These are phyloP conservation scores for Octomys mimax DNA, from an alignment of 2,797 vertebrate genomes.

Conservation along the genomic window DNA sequence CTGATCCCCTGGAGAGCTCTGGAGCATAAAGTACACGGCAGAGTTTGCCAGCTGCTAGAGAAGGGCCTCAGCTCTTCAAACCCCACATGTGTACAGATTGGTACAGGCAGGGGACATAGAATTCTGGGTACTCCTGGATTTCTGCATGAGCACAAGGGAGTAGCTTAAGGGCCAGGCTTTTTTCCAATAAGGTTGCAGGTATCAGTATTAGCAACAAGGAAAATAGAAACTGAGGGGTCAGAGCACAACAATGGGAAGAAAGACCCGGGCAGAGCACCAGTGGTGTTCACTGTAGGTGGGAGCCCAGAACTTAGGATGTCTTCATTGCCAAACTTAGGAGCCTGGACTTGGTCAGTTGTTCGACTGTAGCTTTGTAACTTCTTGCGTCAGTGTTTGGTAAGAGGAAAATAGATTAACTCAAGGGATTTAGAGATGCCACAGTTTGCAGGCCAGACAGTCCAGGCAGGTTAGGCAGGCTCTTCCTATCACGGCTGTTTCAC, in stretches of 20 bases:
- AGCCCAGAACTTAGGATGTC: neutral
- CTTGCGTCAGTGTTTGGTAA: neutral
- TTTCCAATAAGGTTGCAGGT: neutral
- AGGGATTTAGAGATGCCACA: neutral
- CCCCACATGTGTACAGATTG: neutral
- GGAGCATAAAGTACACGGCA: neutral
- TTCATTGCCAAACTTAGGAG: neutral
- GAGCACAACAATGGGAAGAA: neutral
- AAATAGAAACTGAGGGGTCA: neutral
- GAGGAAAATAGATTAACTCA: neutral
- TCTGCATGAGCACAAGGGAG: neutral
- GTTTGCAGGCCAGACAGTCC: neutral
- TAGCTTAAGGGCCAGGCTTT: neutral
- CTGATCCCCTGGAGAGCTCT: neutral
- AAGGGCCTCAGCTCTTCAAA: neutral
- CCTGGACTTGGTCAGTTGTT: neutral
- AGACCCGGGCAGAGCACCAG: neutral
- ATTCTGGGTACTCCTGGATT: neutral
- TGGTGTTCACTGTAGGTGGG: accelerated
- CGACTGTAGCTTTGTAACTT: neutral
- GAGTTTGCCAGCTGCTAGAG: neutral
- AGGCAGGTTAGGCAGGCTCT: too few relatives aligned
- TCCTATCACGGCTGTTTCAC: neutral
- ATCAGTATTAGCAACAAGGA: neutral
- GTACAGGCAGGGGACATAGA: neutral